These are phyloP conservation scores for Xiphorhynchus erythropygius DNA, from an alignment of 2,797 vertebrate species.

Conservation along the genomic window DNA sequence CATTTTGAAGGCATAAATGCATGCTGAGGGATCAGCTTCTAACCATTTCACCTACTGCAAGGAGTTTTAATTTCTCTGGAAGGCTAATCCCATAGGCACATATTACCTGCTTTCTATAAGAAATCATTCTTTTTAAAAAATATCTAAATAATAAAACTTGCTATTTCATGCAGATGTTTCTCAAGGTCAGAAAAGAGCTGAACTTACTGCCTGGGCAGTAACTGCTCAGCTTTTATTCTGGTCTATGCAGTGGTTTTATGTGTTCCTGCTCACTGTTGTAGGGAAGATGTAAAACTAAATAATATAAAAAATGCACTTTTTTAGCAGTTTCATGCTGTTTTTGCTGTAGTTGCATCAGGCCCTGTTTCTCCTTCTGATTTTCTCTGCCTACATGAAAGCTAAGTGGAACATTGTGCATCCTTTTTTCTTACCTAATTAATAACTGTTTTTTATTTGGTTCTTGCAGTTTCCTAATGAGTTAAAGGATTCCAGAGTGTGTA, in stretches of 20 bases:
- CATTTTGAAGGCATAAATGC: neutral
- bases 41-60: neutral
- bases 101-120: neutral
- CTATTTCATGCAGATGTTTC: neutral
- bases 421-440: neutral
- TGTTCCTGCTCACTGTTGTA: neutral
- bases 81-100: neutral
- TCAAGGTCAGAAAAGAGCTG: neutral
- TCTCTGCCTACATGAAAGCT: neutral
- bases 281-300: neutral
- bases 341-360: neutral
- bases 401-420: neutral
- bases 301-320: neutral
- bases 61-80: neutral
- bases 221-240: neutral
- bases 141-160: neutral
- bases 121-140: neutral
- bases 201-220: neutral
- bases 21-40: neutral
- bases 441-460: neutral
- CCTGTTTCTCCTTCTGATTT: neutral
- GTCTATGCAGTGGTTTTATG: neutral
- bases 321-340: neutral
- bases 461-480: slow-evolving; percentile 92
- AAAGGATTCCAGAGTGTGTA: slow-evolving; percentile 56